Evolutionary conservation across 2,797 vertebrate species (phyloP).

Genomic region (Chelonia mydas): DNA sequence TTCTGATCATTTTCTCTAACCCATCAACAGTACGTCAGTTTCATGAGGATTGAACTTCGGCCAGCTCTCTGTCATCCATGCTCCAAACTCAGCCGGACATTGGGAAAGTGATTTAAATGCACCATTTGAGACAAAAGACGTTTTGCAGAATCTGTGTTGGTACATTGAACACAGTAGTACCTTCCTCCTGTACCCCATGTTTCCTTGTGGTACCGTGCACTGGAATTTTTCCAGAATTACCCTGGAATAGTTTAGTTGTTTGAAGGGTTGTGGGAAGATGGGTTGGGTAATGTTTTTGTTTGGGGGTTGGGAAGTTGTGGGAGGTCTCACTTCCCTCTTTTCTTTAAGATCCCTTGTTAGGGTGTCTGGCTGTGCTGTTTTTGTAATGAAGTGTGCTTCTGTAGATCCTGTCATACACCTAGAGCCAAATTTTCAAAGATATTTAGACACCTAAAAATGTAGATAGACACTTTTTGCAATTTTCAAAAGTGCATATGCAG

Average conservation of each 20-base stretch:
- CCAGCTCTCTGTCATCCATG: neutral
- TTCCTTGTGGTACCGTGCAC: neutral
- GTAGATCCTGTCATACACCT: neutral
- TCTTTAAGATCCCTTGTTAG: neutral
- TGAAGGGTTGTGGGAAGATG: neutral
- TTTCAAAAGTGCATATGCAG: neutral
- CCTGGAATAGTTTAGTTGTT: neutral
- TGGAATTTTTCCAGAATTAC: neutral
- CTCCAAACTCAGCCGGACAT: neutral
- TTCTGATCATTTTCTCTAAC: neutral
- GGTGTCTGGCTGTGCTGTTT: neutral
- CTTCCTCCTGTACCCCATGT: neutral
- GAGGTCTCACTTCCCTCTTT: neutral
- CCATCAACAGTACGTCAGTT: neutral
- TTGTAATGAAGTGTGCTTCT: neutral
- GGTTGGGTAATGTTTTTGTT: neutral
- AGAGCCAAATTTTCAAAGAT: neutral
- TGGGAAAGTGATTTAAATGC: neutral
- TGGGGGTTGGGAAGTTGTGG: neutral
- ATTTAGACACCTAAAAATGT: neutral
- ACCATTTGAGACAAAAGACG: accelerated
- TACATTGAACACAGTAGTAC: neutral
- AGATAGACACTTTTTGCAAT: neutral
- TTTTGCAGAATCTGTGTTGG: neutral
- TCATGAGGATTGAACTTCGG: conserved; percentile 8